Evolutionary conservation across 2,797 vertebrate species (phyloP).

Genomic region (Hylomyscus alleni): DNA sequence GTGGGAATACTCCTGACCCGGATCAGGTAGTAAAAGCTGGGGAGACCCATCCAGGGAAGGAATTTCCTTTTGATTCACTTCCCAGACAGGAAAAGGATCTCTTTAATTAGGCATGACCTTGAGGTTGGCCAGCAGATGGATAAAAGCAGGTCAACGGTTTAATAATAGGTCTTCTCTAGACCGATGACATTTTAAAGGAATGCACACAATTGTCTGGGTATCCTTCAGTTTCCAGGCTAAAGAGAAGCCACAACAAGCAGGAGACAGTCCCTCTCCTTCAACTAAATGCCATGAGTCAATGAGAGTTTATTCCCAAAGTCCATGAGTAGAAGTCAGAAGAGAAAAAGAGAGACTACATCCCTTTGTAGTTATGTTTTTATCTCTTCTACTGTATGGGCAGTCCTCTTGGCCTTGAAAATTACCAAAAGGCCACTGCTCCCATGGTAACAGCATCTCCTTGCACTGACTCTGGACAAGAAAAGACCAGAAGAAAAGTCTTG

Average conservation of each 20-base stretch:
- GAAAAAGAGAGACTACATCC: background rate
- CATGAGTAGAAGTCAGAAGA: background rate
- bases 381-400: background rate
- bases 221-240: background rate
- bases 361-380: background rate
- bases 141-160: conserved; percentile 10
- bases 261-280: background rate
- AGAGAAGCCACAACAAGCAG: conserved; percentile 9
- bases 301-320: background rate
- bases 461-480: background rate
- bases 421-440: background rate
- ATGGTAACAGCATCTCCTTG: background rate
- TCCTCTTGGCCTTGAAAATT: background rate
- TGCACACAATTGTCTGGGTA: conserved; percentile 14
- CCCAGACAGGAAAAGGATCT: conserved; percentile 63
- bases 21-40: conserved; percentile 47
- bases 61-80: conserved; percentile 62
- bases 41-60: conserved; percentile 19
- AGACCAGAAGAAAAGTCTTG: background rate
- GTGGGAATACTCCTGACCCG: background rate
- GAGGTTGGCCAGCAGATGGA: conserved; percentile 38
- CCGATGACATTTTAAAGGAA: conserved; percentile 58
- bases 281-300: background rate
- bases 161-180: conserved; percentile 31
- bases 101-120: conserved; percentile 68